These are phyloP conservation scores for Allygus modestus DNA, from an alignment of 2,888 invertebrate genomes.

Conservation along the genomic window DNA sequence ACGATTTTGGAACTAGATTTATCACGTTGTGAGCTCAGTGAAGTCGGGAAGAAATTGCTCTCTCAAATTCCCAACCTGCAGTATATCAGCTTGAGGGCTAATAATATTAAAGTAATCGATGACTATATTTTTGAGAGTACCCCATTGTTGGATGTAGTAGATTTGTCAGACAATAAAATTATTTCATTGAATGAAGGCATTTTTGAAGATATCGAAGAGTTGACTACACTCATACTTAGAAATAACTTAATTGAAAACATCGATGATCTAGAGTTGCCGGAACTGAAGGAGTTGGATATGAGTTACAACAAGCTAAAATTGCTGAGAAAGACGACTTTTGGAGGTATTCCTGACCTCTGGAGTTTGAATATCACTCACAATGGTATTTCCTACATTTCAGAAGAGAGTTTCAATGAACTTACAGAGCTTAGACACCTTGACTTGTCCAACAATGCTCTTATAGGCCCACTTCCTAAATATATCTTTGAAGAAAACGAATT, in stretches of 20 bases:
- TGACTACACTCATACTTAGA: constrained; percentile 83
- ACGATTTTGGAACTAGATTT: constrained; percentile 85
- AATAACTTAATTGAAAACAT: constrained; percentile 83
- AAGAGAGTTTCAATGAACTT: constrained; percentile 82
- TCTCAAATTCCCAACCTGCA: constrained; percentile 81
- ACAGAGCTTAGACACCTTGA: constrained; percentile 84
- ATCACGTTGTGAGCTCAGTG: constrained; percentile 82
- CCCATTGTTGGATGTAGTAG: constrained; percentile 81
- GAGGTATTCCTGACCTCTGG: constrained; percentile 79
- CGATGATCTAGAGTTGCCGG: constrained; percentile 79
- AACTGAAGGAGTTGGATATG: constrained; percentile 82
- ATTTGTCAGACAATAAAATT: constrained; percentile 84
- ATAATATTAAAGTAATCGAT: constrained; percentile 81
- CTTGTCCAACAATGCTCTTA: constrained; percentile 84
- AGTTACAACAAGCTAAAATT: constrained; percentile 83
- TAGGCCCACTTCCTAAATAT: constrained; percentile 81
- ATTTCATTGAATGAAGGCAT: constrained; percentile 80
- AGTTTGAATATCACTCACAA: constrained; percentile 76
- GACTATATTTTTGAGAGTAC: constrained; percentile 78
- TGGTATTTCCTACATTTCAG: constrained; percentile 39
- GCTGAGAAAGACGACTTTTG: constrained; percentile 82
- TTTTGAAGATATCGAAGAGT: constrained; percentile 81
- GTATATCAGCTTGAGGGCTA: constrained; percentile 83
- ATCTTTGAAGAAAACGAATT: constrained; percentile 83
- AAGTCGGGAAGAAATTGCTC: constrained; percentile 82